A percentile compares a stretch with the other conserved stretches of the same genome.
Evolutionary conservation across 64 coral and sea anemone species (phyloP).

Genomic region (Astreopora myriophthalma): DNA sequence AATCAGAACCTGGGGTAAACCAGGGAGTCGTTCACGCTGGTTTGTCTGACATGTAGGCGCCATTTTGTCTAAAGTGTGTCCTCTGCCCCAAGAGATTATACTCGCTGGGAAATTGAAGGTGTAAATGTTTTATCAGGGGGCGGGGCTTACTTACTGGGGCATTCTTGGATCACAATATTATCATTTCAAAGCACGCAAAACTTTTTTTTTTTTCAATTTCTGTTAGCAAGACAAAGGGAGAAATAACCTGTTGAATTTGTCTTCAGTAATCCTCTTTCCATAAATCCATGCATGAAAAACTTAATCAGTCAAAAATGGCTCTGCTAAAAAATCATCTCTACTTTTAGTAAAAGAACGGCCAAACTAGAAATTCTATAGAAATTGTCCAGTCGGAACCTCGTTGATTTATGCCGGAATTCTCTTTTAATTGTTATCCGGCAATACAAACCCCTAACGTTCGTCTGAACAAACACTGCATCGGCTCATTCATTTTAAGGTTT

Average conservation of each 20-base stretch:
- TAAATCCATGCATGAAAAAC: not conserved
- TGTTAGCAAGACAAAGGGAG: not conserved
- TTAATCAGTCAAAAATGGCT: no score
- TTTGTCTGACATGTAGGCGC: constrained; percentile 35
- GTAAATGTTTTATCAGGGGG: constrained; percentile 42
- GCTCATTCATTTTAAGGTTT: no score
- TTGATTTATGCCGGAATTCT: no score
- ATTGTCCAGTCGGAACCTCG: no score
- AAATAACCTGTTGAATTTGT: not conserved
- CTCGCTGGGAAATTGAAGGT: constrained; percentile 12
- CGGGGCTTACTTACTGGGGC: constrained; percentile 13
- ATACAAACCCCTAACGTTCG: no score
- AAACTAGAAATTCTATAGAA: no score
- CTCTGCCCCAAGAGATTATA: constrained; percentile 22
- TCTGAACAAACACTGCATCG: no score
- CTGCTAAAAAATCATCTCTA: no score
- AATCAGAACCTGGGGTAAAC: not conserved
- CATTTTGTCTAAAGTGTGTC: constrained; percentile 40
- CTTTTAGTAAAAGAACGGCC: no score
- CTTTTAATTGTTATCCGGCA: no score
- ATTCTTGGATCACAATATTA: constrained; percentile 14
- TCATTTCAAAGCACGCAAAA: constrained; percentile 31
- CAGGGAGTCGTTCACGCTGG: constrained; percentile 16
- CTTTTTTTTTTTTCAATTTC: not conserved
- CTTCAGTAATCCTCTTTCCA: not conserved